phyloP scores from a whole-genome alignment of 2,888 invertebrate species.

The Trachelus tabidus region DNA sequence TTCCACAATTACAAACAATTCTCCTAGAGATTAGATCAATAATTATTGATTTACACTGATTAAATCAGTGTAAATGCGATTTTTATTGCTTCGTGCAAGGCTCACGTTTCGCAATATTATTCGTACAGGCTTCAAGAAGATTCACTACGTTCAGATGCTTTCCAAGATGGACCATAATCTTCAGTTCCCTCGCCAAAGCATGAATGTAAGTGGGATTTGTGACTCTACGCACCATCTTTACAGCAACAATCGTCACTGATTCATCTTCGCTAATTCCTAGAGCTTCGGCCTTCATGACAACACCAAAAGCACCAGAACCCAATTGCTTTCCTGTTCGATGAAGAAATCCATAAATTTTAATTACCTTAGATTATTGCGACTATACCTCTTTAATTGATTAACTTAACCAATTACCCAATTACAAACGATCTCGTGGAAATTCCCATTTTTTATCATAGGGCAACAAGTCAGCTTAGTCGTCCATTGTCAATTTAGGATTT shows the following conservation, averaged over 20 bases:
- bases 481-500: constrained; percentile 89
- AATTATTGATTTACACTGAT: constrained; percentile 45
- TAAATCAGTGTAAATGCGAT: background rate
- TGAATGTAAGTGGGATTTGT: constrained; percentile 87
- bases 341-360: constrained; percentile 17
- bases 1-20: constrained; percentile 93
- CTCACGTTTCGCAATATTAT: constrained; percentile 88
- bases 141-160: constrained; percentile 96
- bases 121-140: constrained; percentile 93
- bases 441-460: constrained; percentile 93
- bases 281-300: constrained; percentile 90
- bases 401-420: constrained; percentile 72
- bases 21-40: constrained; percentile 72
- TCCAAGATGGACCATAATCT: constrained; percentile 95
- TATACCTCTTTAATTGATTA: background rate
- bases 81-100: background rate
- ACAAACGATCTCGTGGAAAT: constrained; percentile 87
- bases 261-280: constrained; percentile 82
- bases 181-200: constrained; percentile 91
- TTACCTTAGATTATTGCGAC: background rate
- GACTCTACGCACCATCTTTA: constrained; percentile 93
- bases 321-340: constrained; percentile 79
- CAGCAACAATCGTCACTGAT: constrained; percentile 85
- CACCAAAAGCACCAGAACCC: constrained; percentile 95
- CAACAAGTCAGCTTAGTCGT: constrained; percentile 93